A percentile compares a stretch with the other conserved stretches of the same genome.
phyloP scores from a whole-genome alignment of 2,797 vertebrate genomes.

The Philypnodon macrostomus region DNA sequence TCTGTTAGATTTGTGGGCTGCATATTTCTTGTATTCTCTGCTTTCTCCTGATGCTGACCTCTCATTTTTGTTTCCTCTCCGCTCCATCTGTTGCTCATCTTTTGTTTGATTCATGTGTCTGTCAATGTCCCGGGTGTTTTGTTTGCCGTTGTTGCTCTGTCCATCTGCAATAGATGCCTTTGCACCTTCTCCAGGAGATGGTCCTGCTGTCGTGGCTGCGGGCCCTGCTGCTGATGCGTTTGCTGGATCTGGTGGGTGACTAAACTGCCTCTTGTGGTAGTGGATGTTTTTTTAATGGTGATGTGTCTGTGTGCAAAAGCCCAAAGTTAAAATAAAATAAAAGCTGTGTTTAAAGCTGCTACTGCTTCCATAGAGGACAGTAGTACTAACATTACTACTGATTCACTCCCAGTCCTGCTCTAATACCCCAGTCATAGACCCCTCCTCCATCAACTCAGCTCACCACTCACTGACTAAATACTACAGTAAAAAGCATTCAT shows the following conservation, averaged over 20 bases:
- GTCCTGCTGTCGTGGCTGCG: slow-evolving; percentile 87
- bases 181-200: slow-evolving; percentile 96
- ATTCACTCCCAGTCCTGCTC: slow-evolving; percentile 53
- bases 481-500: slow-evolving; percentile 50
- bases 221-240: slow-evolving; percentile 94
- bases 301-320: slow-evolving; percentile 11
- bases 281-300: slow-evolving; percentile 5
- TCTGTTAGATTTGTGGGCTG: slow-evolving; percentile 45
- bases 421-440: slow-evolving; percentile 53
- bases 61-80: slow-evolving; percentile 61
- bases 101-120: slow-evolving; percentile 57
- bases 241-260: slow-evolving; percentile 98
- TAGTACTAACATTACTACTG: slow-evolving; percentile 52
- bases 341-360: slow-evolving; percentile 39
- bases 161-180: slow-evolving; percentile 88
- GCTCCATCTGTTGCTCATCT: slow-evolving; percentile 58
- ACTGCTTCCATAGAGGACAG: slow-evolving; percentile 56
- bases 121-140: slow-evolving; percentile 45
- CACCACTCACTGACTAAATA: slow-evolving; percentile 38
- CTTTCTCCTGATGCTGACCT: slow-evolving; percentile 70
- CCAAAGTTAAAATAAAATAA: slow-evolving; percentile 17
- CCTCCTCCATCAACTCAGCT: slow-evolving; percentile 35
- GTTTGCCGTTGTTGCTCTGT: slow-evolving; percentile 58
- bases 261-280: slow-evolving; percentile 37
- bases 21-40: slow-evolving; percentile 75